Percentiles rank a stretch among this genome's conserved stretches.
Conservation (phyloP, 2,113 vertebrate genomes). For the Nerophis ophidion region DNA sequence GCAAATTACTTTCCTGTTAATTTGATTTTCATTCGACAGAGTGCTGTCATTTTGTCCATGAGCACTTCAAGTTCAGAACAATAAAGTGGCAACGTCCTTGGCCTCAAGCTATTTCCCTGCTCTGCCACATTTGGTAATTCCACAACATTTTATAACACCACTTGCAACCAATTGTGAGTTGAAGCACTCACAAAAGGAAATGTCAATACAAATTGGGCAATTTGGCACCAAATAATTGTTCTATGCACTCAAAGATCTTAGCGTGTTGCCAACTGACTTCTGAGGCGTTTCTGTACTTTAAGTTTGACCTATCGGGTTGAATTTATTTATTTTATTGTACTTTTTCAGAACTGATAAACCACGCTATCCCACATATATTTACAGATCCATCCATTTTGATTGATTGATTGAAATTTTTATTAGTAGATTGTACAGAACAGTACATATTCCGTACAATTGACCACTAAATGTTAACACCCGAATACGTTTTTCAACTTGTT, state of each 20-base stretch:
- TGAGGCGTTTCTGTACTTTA: neutral
- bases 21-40: constrained; percentile 38
- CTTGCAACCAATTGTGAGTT: constrained; percentile 6
- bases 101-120: constrained; percentile 26
- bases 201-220: constrained; percentile 31
- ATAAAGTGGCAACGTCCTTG: constrained; percentile 34
- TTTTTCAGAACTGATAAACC: too few species aligned
- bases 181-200: constrained; percentile 14
- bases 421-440: too few species aligned
- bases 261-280: neutral
- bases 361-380: too few species aligned
- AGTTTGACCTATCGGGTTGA: neutral
- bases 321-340: too few species aligned
- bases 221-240: constrained; percentile 26
- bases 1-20: constrained; percentile 44
- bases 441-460: too few species aligned
- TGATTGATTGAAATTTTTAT: too few species aligned
- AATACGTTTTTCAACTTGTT: too few species aligned
- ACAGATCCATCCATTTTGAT: too few species aligned
- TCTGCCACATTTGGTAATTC: constrained; percentile 33
- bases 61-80: constrained; percentile 34
- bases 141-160: constrained; percentile 21
- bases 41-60: constrained; percentile 25
- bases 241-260: neutral
- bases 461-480: too few species aligned